Evolutionary conservation across 2,113 vertebrate genomes (phyloP).

Genomic region (Pachyramphus minor): DNA sequence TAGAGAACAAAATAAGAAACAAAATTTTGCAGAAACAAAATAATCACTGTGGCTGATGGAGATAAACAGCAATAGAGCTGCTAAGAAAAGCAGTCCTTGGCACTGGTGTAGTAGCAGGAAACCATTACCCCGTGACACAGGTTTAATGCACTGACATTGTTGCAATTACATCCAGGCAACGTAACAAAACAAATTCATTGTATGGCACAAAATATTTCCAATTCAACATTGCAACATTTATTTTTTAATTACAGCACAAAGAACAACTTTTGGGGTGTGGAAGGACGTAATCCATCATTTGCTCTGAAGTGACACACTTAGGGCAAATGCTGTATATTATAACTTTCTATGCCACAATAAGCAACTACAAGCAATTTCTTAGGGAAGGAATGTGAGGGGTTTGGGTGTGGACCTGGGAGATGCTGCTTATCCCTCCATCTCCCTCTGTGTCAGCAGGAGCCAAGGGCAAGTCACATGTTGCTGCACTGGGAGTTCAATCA

Average conservation of each 20-base stretch:
- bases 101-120: neutral
- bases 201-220: conserved; percentile 32
- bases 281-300: conserved; percentile 43
- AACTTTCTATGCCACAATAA: conserved; percentile 16
- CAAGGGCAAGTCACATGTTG: neutral
- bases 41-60: conserved; percentile 6
- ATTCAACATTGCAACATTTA: conserved; percentile 51
- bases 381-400: conserved; percentile 27
- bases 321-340: neutral
- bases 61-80: conserved; percentile 29
- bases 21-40: conserved; percentile 21
- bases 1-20: neutral
- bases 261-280: conserved; percentile 22
- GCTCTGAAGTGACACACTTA: conserved; percentile 48
- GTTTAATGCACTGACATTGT: neutral
- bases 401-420: conserved; percentile 37
- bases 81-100: conserved; percentile 4
- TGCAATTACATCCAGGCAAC: conserved; percentile 51
- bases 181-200: conserved; percentile 49
- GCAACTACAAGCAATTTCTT: conserved; percentile 23
- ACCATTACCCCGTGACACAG: neutral
- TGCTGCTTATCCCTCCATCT: conserved; percentile 33
- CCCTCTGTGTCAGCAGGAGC: neutral
- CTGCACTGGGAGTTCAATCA: neutral
- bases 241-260: conserved; percentile 44